Evolutionary conservation across 1,140 invertebrate genomes (phyloP).

Genomic region (Drosophila tsacasi): DNA sequence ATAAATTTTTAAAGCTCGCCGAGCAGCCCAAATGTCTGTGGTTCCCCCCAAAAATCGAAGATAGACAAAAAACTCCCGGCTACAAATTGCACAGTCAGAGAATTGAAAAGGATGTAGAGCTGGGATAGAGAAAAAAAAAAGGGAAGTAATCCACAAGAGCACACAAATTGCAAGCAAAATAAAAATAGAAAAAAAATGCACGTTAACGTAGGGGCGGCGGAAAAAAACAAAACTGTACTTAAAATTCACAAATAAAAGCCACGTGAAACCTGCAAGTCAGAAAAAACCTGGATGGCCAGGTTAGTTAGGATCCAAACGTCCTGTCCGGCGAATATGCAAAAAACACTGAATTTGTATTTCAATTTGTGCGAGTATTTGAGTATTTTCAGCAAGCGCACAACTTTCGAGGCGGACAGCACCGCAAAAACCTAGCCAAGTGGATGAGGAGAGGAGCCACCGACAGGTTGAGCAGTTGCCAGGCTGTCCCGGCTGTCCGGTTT

Average conservation of each 20-base stretch:
- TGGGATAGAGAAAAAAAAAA: neutral
- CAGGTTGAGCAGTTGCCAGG: conserved; percentile 63
- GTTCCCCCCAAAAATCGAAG: conserved; percentile 40
- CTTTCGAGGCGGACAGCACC: conserved; percentile 34
- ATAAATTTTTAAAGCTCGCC: conserved; percentile 46
- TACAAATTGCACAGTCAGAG: conserved; percentile 53
- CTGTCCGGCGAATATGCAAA: conserved; percentile 68
- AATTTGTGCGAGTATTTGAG: conserved; percentile 40
- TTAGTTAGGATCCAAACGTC: conserved; percentile 38
- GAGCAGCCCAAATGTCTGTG: conserved; percentile 47
- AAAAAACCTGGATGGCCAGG: conserved; percentile 17
- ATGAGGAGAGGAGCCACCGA: conserved; percentile 51
- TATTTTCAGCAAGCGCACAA: conserved; percentile 37
- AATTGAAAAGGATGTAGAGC: conserved; percentile 21
- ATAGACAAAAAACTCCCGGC: conserved; percentile 22
- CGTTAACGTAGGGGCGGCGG: neutral
- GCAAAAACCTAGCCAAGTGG: conserved; percentile 62
- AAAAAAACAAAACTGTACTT: conserved; percentile 47
- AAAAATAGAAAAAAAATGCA: conserved; percentile 9
- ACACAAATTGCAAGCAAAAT: conserved; percentile 56
- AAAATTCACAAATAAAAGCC: conserved; percentile 60
- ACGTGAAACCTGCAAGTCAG: conserved; percentile 37
- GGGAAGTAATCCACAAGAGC: conserved; percentile 44
- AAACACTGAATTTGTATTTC: conserved; percentile 76
- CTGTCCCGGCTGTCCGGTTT: conserved; percentile 3